Conservation (phyloP, 1,140 invertebrate genomes). For the Palaemon carinicauda region DNA sequence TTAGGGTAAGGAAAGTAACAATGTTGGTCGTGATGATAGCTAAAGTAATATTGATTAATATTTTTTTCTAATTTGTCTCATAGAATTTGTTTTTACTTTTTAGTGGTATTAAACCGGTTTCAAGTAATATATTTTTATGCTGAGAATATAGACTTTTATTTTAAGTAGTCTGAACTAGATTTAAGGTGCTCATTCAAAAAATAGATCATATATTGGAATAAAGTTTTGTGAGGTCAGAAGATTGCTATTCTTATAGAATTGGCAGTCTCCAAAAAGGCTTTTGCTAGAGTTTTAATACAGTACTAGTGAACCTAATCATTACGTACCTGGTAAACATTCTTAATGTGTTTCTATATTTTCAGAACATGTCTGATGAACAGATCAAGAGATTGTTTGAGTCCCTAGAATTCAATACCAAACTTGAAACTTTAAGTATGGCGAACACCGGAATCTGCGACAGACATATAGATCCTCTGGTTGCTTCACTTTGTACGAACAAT, state of each 20-base stretch:
- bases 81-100: too few species aligned
- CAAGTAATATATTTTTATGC: too few species aligned
- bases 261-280: neutral
- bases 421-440: conserved; percentile 90
- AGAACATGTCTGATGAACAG: conserved; percentile 97
- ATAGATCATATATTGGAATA: too few species aligned
- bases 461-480: conserved; percentile 82
- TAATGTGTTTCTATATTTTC: conserved; percentile 63
- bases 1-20: conserved; percentile 75
- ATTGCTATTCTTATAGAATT: too few species aligned
- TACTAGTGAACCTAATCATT: neutral
- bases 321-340: neutral
- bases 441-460: conserved; percentile 93
- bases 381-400: conserved; percentile 89
- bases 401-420: conserved; percentile 86
- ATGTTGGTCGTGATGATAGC: too few species aligned
- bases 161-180: too few species aligned
- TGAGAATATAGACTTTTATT: too few species aligned
- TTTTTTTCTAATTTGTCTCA: too few species aligned
- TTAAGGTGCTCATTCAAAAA: too few species aligned
- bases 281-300: neutral
- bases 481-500: conserved; percentile 86
- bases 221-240: too few species aligned
- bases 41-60: too few species aligned
- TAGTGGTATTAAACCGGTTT: too few species aligned